Conservation (phyloP, 2,888 invertebrate species). For the Melikaiella ostensackeni region DNA sequence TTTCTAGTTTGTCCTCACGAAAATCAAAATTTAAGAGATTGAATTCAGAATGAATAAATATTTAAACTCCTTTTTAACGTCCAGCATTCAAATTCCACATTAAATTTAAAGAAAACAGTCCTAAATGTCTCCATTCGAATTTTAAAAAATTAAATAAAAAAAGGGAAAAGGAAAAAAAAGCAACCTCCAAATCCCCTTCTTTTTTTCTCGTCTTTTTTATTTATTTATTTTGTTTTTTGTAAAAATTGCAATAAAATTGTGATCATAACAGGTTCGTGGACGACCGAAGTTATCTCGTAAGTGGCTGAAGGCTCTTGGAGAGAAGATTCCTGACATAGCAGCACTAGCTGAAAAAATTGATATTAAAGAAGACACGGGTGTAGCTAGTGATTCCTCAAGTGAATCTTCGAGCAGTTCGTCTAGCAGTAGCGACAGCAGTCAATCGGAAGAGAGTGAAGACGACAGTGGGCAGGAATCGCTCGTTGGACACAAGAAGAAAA, state of each 20-base stretch:
- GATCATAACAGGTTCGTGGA: constrained; percentile 82
- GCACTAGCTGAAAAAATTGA: constrained; percentile 90
- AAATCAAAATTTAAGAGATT: too few species aligned
- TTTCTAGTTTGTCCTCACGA: too few species aligned
- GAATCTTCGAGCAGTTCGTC: constrained; percentile 87
- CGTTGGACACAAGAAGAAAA: constrained; percentile 89
- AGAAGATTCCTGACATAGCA: constrained; percentile 88
- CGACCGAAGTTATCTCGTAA: constrained; percentile 96
- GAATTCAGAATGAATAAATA: too few species aligned
- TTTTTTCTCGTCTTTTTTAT: too few species aligned
- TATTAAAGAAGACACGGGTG: constrained; percentile 90
- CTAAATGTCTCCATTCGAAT: too few species aligned
- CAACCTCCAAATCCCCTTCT: too few species aligned
- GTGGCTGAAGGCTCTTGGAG: constrained; percentile 87
- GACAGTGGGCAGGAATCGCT: constrained; percentile 93
- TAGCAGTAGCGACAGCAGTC: constrained; percentile 84
- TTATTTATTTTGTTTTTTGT: too few species aligned
- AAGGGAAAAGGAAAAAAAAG: too few species aligned
- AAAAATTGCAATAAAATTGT: not conserved
- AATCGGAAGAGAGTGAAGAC: constrained; percentile 84
- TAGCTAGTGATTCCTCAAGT: constrained; percentile 96
- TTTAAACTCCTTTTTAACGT: too few species aligned
- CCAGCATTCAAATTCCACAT: too few species aligned
- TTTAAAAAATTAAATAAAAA: too few species aligned
- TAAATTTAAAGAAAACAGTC: too few species aligned